These are phyloP conservation scores for Progne subis DNA, from an alignment of 2,113 vertebrate species.

Conservation along the genomic window DNA sequence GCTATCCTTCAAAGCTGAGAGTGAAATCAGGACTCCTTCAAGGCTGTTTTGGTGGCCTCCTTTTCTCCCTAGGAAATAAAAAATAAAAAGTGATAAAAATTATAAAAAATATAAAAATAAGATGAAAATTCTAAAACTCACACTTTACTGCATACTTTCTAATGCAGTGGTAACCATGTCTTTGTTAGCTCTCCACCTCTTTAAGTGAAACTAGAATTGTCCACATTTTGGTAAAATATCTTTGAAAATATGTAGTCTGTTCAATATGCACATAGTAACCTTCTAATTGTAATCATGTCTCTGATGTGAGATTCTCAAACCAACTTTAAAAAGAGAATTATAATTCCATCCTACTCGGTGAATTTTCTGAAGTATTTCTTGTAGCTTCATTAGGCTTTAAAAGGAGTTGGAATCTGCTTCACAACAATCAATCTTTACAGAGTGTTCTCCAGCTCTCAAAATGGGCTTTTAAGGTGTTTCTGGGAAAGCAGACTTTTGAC, in stretches of 20 bases:
- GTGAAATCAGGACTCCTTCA: background rate
- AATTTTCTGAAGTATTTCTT: slow-evolving; percentile 9
- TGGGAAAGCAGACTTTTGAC: background rate
- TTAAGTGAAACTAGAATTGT: background rate
- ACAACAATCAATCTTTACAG: background rate
- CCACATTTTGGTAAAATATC: background rate
- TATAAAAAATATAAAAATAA: background rate
- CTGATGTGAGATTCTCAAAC: background rate
- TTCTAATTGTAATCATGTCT: background rate
- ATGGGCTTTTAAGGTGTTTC: background rate
- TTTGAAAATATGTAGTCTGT: background rate
- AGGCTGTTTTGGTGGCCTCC: background rate
- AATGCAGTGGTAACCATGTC: background rate
- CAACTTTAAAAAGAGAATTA: background rate
- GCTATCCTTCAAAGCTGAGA: background rate
- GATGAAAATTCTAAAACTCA: background rate
- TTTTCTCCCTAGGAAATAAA: background rate
- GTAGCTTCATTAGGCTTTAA: slow-evolving; percentile 12
- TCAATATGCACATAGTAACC: background rate
- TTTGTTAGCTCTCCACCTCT: background rate
- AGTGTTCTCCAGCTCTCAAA: background rate
- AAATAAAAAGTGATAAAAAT: background rate
- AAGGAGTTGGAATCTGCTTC: background rate
- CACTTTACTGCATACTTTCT: background rate
- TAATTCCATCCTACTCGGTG: background rate